Evolutionary conservation across 2,113 vertebrate genomes (phyloP).

Genomic region (Epinephelus moara): DNA sequence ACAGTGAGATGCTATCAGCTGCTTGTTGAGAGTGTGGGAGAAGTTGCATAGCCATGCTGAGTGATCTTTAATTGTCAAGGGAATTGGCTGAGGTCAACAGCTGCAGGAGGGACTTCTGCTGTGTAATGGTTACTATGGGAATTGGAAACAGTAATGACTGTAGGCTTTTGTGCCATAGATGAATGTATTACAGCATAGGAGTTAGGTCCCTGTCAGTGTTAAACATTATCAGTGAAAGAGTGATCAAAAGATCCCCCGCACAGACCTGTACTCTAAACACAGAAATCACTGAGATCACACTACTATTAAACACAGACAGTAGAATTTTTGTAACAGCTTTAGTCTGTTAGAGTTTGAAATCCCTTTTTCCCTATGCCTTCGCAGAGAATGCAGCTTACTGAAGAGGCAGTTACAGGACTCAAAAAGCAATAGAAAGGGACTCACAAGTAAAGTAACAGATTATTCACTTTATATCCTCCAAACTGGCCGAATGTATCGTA

Average conservation of each 20-base stretch:
- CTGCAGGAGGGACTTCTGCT: slow-evolving; percentile 65
- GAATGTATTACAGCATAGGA: background rate
- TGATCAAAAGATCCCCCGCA: background rate
- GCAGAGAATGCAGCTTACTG: background rate
- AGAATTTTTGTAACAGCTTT: background rate
- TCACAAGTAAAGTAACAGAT: background rate
- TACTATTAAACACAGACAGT: background rate
- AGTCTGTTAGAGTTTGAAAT: background rate
- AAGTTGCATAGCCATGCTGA: slow-evolving; percentile 73
- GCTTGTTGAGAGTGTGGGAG: slow-evolving; percentile 76
- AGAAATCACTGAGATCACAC: slow-evolving; percentile 1
- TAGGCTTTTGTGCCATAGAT: background rate
- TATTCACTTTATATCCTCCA: background rate
- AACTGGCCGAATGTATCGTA: background rate
- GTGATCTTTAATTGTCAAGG: slow-evolving; percentile 77
- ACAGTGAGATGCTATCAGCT: slow-evolving; percentile 72
- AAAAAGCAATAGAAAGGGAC: background rate
- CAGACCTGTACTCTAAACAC: background rate
- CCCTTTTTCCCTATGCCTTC: background rate
- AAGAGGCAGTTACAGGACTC: background rate
- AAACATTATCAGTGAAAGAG: background rate
- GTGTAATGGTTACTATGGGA: slow-evolving; percentile 58
- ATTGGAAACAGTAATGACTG: slow-evolving; percentile 48
- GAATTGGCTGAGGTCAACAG: slow-evolving; percentile 73
- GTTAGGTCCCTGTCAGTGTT: background rate